Percentiles rank a stretch among this genome's conserved stretches.
phyloP scores from a whole-genome alignment of 1,140 invertebrate species.

The Lasaia peninsularis region DNA sequence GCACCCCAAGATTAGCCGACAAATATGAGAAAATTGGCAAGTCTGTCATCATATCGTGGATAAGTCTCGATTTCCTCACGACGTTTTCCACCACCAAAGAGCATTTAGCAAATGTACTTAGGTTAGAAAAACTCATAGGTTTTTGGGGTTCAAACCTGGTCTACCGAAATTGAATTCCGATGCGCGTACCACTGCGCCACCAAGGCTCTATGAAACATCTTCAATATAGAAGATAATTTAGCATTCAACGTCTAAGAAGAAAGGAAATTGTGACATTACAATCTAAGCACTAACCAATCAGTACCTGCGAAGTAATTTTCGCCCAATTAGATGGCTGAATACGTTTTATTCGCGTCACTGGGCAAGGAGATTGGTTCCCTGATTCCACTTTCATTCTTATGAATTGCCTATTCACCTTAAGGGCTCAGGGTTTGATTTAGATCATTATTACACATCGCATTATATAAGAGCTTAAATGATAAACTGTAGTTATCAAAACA shows the following conservation, averaged over 20 bases:
- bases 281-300: slow-evolving; percentile 28
- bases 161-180: too few relatives aligned
- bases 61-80: too few relatives aligned
- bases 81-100: too few relatives aligned
- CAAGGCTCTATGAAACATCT: not conserved
- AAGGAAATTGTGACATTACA: slow-evolving; percentile 29
- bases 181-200: too few relatives aligned
- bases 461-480: slow-evolving; percentile 12
- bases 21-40: too few relatives aligned
- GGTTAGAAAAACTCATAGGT: too few relatives aligned
- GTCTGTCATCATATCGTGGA: too few relatives aligned
- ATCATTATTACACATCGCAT: slow-evolving; percentile 19
- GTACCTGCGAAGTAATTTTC: slow-evolving; percentile 54
- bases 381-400: slow-evolving; percentile 42
- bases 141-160: too few relatives aligned
- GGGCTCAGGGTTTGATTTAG: slow-evolving; percentile 20
- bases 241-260: slow-evolving; percentile 11
- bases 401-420: slow-evolving; percentile 25
- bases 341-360: slow-evolving; percentile 49
- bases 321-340: slow-evolving; percentile 59
- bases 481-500: not conserved
- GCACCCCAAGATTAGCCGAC: too few relatives aligned
- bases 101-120: too few relatives aligned
- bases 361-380: slow-evolving; percentile 49
- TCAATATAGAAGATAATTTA: slow-evolving; percentile 6